These are phyloP conservation scores for Phenacoccus solenopsis DNA, from an alignment of 1,140 invertebrate genomes.

Conservation along the genomic window DNA sequence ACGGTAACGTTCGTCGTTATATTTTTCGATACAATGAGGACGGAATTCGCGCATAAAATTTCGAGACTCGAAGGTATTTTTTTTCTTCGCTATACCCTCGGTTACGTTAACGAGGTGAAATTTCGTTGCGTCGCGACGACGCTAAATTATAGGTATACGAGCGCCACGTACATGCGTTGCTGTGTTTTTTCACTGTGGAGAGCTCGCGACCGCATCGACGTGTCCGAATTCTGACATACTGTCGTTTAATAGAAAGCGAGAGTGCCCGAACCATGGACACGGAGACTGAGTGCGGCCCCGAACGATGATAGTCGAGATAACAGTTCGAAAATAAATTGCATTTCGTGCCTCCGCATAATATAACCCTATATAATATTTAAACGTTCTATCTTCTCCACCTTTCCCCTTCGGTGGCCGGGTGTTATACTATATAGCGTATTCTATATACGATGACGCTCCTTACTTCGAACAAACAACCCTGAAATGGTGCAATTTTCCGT, in stretches of 20 bases:
- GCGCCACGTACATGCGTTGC: too few relatives aligned
- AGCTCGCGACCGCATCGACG: neutral
- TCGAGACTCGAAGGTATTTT: too few relatives aligned
- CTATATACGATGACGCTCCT: neutral
- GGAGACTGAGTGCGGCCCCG: neutral
- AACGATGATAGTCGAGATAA: slow-evolving; percentile 5
- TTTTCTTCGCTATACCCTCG: too few relatives aligned
- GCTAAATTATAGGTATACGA: too few relatives aligned
- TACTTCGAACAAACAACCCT: neutral
- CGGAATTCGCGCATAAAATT: too few relatives aligned
- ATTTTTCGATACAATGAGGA: too few relatives aligned
- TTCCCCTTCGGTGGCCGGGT: neutral
- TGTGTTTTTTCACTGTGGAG: too few relatives aligned
- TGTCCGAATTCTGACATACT: slow-evolving; percentile 8
- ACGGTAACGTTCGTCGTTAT: neutral
- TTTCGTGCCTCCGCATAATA: slow-evolving; percentile 12
- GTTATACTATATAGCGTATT: too few relatives aligned
- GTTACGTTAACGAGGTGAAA: too few relatives aligned
- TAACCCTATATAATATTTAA: slow-evolving; percentile 15
- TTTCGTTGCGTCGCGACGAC: too few relatives aligned
- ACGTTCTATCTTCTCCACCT: neutral
- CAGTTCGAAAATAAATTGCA: slow-evolving; percentile 10
- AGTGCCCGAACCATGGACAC: neutral
- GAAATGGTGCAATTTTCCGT: neutral
- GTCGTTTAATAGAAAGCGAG: neutral